A percentile compares a stretch with the other conserved stretches of the same genome.
phyloP scores from a whole-genome alignment of 2,888 invertebrate species.

The Tiliacea citrago region DNA sequence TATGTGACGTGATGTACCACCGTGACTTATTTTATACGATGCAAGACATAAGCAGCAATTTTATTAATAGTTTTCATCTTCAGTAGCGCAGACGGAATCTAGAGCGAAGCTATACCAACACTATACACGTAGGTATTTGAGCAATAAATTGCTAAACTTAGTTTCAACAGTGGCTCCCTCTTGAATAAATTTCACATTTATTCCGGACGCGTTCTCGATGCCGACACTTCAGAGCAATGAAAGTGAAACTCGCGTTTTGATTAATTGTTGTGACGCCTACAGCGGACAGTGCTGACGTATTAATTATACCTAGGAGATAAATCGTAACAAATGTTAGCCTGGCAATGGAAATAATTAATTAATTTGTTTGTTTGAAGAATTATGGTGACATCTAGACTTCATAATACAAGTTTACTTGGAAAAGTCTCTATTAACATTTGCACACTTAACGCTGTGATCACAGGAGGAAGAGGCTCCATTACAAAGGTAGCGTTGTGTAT shows the following conservation, averaged over 20 bases:
- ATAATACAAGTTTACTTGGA: background rate
- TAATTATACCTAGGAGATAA: background rate
- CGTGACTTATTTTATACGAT: background rate
- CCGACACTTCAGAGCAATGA: slow-evolving; percentile 41
- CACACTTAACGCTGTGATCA: too few relatives aligned
- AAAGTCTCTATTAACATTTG: background rate
- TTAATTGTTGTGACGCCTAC: slow-evolving; percentile 45
- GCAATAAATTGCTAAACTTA: slow-evolving; percentile 73
- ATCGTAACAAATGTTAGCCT: background rate
- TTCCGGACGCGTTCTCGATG: slow-evolving; percentile 34
- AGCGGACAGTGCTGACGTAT: slow-evolving; percentile 13
- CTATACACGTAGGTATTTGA: background rate
- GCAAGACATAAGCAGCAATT: background rate
- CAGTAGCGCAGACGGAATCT: too few relatives aligned
- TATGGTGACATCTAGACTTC: too few relatives aligned
- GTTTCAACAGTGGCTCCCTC: slow-evolving; percentile 61
- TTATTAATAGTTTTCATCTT: too few relatives aligned
- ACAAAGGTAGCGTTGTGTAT: background rate
- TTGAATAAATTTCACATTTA: slow-evolving; percentile 76
- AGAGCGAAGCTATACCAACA: background rate
- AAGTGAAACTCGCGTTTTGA: slow-evolving; percentile 59
- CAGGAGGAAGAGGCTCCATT: background rate
- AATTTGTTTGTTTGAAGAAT: background rate
- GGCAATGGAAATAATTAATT: background rate
- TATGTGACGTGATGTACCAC: too few relatives aligned